Base-by-base conservation (phyloP, 2,888 invertebrate genomes). In the Phorcus lineatus region DNA sequence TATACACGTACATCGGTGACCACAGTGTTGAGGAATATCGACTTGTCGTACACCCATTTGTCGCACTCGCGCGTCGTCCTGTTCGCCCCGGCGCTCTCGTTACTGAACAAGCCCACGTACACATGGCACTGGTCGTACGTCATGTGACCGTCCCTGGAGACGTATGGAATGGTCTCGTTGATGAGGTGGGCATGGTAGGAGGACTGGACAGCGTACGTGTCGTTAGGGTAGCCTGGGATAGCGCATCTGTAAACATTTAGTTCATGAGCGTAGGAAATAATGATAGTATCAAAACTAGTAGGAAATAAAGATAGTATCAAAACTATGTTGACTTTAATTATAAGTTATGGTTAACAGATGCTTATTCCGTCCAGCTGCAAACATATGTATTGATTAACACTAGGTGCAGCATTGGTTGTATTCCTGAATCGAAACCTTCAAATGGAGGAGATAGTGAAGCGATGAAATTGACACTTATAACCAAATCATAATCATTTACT, bases 151-250 rank as follows among this genome's bases (percentile, higher is more conserved):
- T 53, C 81, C 19, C 31, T 53, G 40, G 66, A 70, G 19, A 52
- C 54, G 77, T 67, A 67, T 24, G 86, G 86, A 3, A 85, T 83
- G 31, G 80, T 81, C 16, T 31, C 47, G 75, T 84, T 80, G 19
- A 85, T 76, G 11, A 85, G 54, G 7, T 47, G 52, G n/a, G 53
- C 74, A 74, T 86, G 85, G 57, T 74, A 66, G 16, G 55, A 70
- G 13, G 81, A 80, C 77, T 84, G 84, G 13, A 84, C 66, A 9
- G 70, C 76, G 77, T 80, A 86, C 0, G 86, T 85, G 62, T 86
- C 86, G 76, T 85, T 86, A 7, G 80, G 80, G 77, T 82, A 83
- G 16, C 79, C 80, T 1, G 84, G 85, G 17, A 86, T 79, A 17
- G 83, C 81, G 79, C 86, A 86, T 70, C 86, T 86, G 77, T 16